A percentile compares a stretch with the other conserved stretches of the same genome.
phyloP scores from a whole-genome alignment of 2,888 invertebrate genomes.

The Lumbricus terrestris region DNA sequence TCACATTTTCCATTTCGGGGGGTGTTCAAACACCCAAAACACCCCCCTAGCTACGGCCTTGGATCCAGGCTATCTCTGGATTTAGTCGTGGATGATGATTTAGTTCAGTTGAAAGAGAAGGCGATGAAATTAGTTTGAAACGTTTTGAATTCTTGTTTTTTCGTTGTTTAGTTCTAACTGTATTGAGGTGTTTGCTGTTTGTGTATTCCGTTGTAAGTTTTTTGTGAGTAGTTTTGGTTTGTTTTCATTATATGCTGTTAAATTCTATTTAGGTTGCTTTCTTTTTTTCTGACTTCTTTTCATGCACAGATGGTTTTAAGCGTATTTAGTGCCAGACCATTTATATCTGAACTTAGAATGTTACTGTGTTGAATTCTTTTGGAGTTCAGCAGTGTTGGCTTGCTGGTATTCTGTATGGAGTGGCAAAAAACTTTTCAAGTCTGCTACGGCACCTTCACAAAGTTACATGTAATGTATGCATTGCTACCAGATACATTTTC shows the following conservation, averaged over 20 bases:
- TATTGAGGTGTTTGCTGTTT: not conserved
- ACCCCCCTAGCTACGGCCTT: no score
- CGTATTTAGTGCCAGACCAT: not conserved
- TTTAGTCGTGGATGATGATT: not conserved
- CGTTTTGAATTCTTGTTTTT: not conserved
- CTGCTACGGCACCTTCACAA: not conserved
- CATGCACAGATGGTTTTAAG: not conserved
- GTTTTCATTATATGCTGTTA: not conserved
- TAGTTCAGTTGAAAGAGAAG: not conserved
- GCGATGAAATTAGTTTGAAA: not conserved
- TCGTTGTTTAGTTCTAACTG: not conserved
- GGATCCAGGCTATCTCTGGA: not conserved
- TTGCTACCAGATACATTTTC: not conserved
- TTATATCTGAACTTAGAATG: not conserved
- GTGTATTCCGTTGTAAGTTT: not conserved
- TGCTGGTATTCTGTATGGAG: not conserved
- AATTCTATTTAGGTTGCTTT: not conserved
- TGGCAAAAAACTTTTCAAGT: not conserved
- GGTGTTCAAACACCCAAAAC: no score
- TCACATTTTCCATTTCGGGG: no score
- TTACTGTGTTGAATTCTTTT: not conserved
- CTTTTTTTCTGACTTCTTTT: not conserved
- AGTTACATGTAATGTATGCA: not conserved
- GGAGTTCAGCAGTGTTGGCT: not conserved
- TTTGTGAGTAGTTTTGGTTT: not conserved